Base-by-base conservation (phyloP, 2,113 vertebrate species). In the Hypanus sabinus region DNA sequence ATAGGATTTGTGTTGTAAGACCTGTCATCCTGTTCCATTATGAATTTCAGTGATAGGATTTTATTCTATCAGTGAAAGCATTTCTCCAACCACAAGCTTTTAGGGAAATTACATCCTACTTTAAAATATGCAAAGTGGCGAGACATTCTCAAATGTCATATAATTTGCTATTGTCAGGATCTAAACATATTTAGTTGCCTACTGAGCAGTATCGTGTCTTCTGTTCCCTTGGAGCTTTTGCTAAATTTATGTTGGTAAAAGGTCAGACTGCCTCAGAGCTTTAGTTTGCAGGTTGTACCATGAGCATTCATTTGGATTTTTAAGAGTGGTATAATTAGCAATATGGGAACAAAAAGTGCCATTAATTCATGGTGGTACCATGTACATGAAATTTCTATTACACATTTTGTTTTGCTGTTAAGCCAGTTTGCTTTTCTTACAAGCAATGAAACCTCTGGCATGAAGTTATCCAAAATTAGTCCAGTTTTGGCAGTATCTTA, bases 171-270 rank as follows among this genome's bases (percentile, higher is more conserved):
- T 75, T 93, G 68, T 46, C 33, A 71, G 33, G 91, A 93, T 73
- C 65, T 93, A 93, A 93, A 93, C 68, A 75, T 38, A 73, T 75
- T 93, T 93, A 93, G 73, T 93, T 90, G 85, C 60, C 85, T 68
- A n/a, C 85, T 68, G 33, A 90, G 60, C 30, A 20, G 14, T 33
- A 90, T 90, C 57, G 33, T 60, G 65, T 90, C 65, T 90, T 14
- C 57, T 6, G 27, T 65, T 88, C 33, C 60, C 60, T 88, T 90
- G 16, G 16, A 20, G 60, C 60, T 65, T 8, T 14, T 14, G 65
- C 62, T 20, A 90, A 90, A 90, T 90, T 90, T 33, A 85, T 30
- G 60, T 90, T 33, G 60, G 11, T 90, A 65, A 90, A 88, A 65
- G 16, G 14, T 90, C 60, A 65, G 60, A 14, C 30, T 65, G 8